Percentiles rank a stretch among this genome's conserved stretches.
Evolutionary conservation across 2,888 invertebrate species (phyloP).

Genomic region (Diloba caeruleocephala): DNA sequence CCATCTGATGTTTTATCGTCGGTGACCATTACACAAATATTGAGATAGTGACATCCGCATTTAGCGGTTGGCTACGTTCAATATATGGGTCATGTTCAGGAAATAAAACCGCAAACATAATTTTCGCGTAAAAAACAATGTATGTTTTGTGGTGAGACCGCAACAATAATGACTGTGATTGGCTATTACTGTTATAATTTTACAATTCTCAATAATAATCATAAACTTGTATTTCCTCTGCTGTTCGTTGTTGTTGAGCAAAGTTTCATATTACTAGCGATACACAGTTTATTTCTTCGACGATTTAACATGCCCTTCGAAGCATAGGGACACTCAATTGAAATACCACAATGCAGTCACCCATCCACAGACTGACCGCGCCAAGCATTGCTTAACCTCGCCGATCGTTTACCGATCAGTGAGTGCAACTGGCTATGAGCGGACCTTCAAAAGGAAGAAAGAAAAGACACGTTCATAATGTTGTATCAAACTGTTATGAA

Average conservation of each 20-base stretch:
- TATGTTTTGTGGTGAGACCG: slow-evolving; percentile 33
- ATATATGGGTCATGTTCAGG: slow-evolving; percentile 80
- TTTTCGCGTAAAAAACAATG: slow-evolving; percentile 65
- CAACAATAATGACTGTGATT: slow-evolving; percentile 15
- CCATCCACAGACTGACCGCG: too few relatives aligned
- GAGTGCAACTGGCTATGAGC: too few relatives aligned
- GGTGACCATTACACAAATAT: slow-evolving; percentile 63
- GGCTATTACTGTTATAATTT: slow-evolving; percentile 4
- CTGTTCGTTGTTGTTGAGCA: neutral
- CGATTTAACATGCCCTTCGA: too few relatives aligned
- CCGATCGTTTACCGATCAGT: too few relatives aligned
- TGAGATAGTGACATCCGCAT: slow-evolving; percentile 81
- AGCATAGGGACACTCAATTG: too few relatives aligned
- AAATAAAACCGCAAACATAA: slow-evolving; percentile 81
- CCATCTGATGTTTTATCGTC: slow-evolving; percentile 76
- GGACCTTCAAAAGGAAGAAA: too few relatives aligned
- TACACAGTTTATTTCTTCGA: too few relatives aligned
- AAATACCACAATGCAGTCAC: too few relatives aligned
- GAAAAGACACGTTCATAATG: too few relatives aligned
- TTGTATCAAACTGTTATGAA: too few relatives aligned
- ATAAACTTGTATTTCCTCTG: slow-evolving; percentile 18
- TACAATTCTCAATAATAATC: slow-evolving; percentile 5
- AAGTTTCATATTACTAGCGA: too few relatives aligned
- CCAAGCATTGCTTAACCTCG: too few relatives aligned
- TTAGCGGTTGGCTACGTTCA: slow-evolving; percentile 61